Conservation (phyloP, 2,888 invertebrate species). For the Ophion obscuratus region DNA sequence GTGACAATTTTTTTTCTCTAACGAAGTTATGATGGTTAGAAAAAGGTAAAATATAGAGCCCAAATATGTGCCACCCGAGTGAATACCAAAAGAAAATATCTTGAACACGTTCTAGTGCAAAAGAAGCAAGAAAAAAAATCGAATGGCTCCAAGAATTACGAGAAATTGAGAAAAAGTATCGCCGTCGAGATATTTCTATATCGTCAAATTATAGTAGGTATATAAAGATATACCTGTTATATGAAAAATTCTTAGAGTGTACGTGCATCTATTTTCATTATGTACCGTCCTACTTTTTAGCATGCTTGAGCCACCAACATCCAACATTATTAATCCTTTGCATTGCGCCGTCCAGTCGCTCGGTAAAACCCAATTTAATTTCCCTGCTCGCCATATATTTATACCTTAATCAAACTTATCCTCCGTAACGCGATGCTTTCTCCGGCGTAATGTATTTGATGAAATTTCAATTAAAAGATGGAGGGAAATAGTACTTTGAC, state of each 20-base stretch:
- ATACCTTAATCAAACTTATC: conserved; percentile 24
- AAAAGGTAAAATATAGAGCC: no score
- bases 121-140: neutral
- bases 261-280: conserved; percentile 1
- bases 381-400: conserved; percentile 14
- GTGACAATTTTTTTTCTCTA: no score
- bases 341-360: conserved; percentile 13
- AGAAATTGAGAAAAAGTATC: neutral
- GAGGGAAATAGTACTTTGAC: neutral
- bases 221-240: neutral
- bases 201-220: neutral
- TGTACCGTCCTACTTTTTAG: conserved; percentile 14
- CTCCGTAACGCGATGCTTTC: neutral
- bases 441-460: neutral
- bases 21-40: no score
- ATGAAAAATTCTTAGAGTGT: neutral
- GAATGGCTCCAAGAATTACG: neutral
- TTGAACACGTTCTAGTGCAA: neutral
- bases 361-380: conserved; percentile 23
- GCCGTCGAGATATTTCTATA: neutral
- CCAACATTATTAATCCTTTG: conserved; percentile 31
- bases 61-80: no score
- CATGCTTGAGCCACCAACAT: neutral
- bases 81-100: neutral
- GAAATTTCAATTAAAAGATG: conserved; percentile 13